Evolutionary conservation across 1,140 invertebrate genomes (phyloP).

Genomic region (Diabrotica virgifera): DNA sequence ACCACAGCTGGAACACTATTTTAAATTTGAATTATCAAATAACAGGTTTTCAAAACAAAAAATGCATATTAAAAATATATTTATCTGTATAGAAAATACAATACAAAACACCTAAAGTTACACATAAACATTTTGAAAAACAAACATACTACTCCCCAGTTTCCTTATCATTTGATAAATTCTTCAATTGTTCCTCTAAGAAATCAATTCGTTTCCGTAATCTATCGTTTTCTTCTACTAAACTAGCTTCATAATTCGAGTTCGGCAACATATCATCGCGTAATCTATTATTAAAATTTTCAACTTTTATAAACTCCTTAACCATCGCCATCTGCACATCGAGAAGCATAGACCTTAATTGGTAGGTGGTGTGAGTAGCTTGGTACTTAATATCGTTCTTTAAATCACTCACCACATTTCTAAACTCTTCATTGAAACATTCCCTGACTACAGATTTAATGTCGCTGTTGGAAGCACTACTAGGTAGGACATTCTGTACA

Average conservation of each 20-base stretch:
- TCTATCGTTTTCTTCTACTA: constrained; percentile 28
- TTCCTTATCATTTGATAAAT: not conserved
- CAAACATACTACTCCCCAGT: not conserved
- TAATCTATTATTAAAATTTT: constrained; percentile 24
- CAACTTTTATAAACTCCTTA: constrained; percentile 33
- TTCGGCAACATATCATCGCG: constrained; percentile 19
- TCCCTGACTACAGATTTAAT: constrained; percentile 16
- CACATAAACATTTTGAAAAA: too few relatives aligned
- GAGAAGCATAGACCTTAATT: constrained; percentile 27
- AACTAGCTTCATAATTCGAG: constrained; percentile 18
- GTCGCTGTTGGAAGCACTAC: not conserved
- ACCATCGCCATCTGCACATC: constrained; percentile 32
- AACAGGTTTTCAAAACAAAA: too few relatives aligned
- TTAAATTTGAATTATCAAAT: too few relatives aligned
- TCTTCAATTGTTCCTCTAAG: constrained; percentile 23
- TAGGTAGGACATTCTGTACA: not conserved
- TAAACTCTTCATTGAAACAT: constrained; percentile 21
- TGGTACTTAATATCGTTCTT: constrained; percentile 24
- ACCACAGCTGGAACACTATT: too few relatives aligned
- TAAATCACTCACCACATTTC: constrained; percentile 22
- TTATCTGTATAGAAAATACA: too few relatives aligned
- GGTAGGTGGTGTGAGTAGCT: constrained; percentile 17
- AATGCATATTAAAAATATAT: too few relatives aligned
- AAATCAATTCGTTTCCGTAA: constrained; percentile 24
- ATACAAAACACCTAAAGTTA: too few relatives aligned